A percentile compares a stretch with the other conserved stretches of the same genome.
Conservation (phyloP, 2,888 invertebrate genomes). For the Catocala fraxini region DNA sequence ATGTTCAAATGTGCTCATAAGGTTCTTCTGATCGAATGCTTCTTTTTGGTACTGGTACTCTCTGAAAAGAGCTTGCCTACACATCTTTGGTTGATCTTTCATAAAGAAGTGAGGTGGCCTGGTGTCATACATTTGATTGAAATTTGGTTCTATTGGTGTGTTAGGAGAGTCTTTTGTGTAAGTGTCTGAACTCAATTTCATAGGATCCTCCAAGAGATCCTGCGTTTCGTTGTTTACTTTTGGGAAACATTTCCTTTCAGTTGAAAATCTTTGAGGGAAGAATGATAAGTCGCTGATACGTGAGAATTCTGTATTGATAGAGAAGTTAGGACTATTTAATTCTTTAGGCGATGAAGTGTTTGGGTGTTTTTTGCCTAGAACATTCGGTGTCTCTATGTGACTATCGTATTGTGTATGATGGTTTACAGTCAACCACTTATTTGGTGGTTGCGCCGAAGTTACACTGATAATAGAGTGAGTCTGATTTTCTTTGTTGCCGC, state of each 20-base stretch:
- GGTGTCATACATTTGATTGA: constrained; percentile 59
- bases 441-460: constrained; percentile 67
- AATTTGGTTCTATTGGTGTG: constrained; percentile 62
- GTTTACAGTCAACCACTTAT: constrained; percentile 68
- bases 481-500: constrained; percentile 73
- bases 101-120: constrained; percentile 62
- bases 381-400: constrained; percentile 61
- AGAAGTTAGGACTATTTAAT: constrained; percentile 79
- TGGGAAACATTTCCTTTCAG: constrained; percentile 75
- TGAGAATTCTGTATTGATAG: constrained; percentile 82
- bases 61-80: constrained; percentile 76
- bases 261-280: constrained; percentile 79
- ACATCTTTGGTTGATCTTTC: constrained; percentile 71
- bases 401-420: constrained; percentile 57
- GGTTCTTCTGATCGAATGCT: constrained; percentile 62
- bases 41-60: constrained; percentile 71
- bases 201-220: constrained; percentile 68
- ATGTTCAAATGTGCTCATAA: constrained; percentile 65
- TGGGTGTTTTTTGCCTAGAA: constrained; percentile 74
- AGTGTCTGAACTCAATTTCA: constrained; percentile 82
- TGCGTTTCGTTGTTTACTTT: constrained; percentile 73
- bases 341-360: constrained; percentile 84
- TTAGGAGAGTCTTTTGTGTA: constrained; percentile 85
- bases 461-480: constrained; percentile 74
- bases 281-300: constrained; percentile 82